Evolutionary conservation across 2,888 invertebrate species (phyloP).

Genomic region (Sinhomidia bicolor): DNA sequence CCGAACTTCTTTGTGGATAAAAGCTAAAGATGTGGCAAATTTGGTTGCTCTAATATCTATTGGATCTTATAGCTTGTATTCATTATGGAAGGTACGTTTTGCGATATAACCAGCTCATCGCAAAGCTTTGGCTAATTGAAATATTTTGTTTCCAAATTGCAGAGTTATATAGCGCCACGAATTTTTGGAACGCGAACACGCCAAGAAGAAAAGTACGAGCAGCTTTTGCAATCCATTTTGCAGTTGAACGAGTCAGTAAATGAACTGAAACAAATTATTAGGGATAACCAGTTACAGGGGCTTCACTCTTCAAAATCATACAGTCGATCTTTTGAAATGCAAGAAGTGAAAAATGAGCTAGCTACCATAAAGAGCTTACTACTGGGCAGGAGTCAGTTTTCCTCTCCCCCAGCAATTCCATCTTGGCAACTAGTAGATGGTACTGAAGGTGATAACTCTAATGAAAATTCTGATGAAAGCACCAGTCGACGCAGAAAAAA

Average conservation of each 20-base stretch:
- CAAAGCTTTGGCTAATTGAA: too few species aligned
- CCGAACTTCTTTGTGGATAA: constrained; percentile 80
- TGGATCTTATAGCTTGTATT: constrained; percentile 89
- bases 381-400: constrained; percentile 83
- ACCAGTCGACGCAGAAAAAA: constrained; percentile 60
- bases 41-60: constrained; percentile 89
- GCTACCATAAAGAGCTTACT: constrained; percentile 88
- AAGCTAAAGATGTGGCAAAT: constrained; percentile 86
- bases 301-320: constrained; percentile 52
- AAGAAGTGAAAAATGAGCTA: constrained; percentile 87
- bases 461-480: constrained; percentile 75
- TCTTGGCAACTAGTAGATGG: constrained; percentile 79
- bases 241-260: constrained; percentile 77
- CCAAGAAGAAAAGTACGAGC: constrained; percentile 77
- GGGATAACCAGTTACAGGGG: constrained; percentile 72
- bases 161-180: constrained; percentile 86
- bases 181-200: constrained; percentile 85
- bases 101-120: background rate
- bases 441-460: constrained; percentile 72
- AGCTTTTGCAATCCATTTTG: constrained; percentile 75
- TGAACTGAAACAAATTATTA: constrained; percentile 77
- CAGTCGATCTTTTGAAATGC: constrained; percentile 82
- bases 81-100: constrained; percentile 88
- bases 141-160: constrained; percentile 79
- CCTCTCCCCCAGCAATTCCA: constrained; percentile 77